These are phyloP conservation scores for Drosophila quadrilineata DNA, from an alignment of 1,140 invertebrate genomes.

Conservation along the genomic window DNA sequence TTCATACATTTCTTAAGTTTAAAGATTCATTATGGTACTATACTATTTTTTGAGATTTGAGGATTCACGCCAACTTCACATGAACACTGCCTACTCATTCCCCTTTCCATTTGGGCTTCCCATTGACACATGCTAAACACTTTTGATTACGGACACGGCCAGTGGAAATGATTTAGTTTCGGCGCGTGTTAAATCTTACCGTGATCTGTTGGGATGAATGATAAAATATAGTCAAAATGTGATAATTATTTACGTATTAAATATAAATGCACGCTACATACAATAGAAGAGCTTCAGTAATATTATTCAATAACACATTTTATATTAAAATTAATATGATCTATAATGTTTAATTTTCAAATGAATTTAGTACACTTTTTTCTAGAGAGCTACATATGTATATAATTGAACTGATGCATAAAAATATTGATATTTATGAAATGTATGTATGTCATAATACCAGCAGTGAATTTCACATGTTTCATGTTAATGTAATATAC, in stretches of 20 bases:
- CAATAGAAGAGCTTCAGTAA: background rate
- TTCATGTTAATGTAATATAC: too few species aligned
- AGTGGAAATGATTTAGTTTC: slow-evolving; percentile 23
- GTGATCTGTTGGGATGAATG: slow-evolving; percentile 39
- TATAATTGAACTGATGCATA: background rate
- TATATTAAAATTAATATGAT: too few species aligned
- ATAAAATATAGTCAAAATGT: slow-evolving; percentile 15
- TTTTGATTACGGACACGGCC: slow-evolving; percentile 3
- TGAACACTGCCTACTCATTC: slow-evolving; percentile 18
- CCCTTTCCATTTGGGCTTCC: background rate
- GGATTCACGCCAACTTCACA: slow-evolving; percentile 56
- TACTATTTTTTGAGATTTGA: slow-evolving; percentile 37
- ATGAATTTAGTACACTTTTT: too few species aligned
- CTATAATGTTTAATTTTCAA: too few species aligned
- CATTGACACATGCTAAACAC: slow-evolving; percentile 4
- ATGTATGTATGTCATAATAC: background rate
- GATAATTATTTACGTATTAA: slow-evolving; percentile 37
- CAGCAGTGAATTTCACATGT: too few species aligned
- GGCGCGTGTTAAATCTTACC: slow-evolving; percentile 35
- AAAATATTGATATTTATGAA: background rate
- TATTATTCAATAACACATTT: background rate
- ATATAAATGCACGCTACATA: slow-evolving; percentile 4
- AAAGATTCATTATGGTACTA: too few species aligned
- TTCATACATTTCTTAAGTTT: slow-evolving; percentile 41
- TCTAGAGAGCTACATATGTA: too few species aligned